Conservation (phyloP, 2,888 invertebrate genomes). For the Campopleginae sp. region DNA sequence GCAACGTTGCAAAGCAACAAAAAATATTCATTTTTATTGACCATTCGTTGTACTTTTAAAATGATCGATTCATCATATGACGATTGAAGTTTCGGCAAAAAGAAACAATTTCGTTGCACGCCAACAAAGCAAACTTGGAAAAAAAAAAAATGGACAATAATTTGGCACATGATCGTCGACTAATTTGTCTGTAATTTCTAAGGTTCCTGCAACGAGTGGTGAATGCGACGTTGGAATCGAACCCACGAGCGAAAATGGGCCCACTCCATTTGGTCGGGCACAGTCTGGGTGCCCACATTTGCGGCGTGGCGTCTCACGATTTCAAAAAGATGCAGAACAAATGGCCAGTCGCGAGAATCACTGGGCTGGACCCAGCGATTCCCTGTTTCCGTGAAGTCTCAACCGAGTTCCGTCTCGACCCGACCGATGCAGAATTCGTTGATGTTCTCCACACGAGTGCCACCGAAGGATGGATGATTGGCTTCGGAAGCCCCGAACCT, state of each 20-base stretch:
- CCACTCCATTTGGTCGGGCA: conserved; percentile 87
- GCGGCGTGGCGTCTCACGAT: conserved; percentile 85
- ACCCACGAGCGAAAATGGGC: conserved; percentile 79
- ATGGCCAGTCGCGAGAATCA: conserved; percentile 80
- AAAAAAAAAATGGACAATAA: conserved; percentile 65
- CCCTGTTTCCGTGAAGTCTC: conserved; percentile 86
- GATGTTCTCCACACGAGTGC: conserved; percentile 89
- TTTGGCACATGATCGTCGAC: background rate
- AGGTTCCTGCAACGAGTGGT: conserved; percentile 76
- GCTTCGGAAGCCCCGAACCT: conserved; percentile 86
- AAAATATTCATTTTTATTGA: no score
- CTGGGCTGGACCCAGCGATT: conserved; percentile 88
- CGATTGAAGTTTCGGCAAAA: no score
- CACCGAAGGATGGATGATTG: conserved; percentile 85
- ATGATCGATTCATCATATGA: no score
- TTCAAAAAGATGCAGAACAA: conserved; percentile 82
- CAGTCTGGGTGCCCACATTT: conserved; percentile 88
- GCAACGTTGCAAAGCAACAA: no score
- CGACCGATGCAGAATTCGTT: conserved; percentile 86
- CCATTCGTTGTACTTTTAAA: no score
- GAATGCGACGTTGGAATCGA: conserved; percentile 82
- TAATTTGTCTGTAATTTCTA: background rate
- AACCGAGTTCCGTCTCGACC: conserved; percentile 85
- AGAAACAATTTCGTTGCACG: no score
- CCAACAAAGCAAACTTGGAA: no score